Conservation (phyloP, 2,113 vertebrate species). For the Thryonomys swinderianus region DNA sequence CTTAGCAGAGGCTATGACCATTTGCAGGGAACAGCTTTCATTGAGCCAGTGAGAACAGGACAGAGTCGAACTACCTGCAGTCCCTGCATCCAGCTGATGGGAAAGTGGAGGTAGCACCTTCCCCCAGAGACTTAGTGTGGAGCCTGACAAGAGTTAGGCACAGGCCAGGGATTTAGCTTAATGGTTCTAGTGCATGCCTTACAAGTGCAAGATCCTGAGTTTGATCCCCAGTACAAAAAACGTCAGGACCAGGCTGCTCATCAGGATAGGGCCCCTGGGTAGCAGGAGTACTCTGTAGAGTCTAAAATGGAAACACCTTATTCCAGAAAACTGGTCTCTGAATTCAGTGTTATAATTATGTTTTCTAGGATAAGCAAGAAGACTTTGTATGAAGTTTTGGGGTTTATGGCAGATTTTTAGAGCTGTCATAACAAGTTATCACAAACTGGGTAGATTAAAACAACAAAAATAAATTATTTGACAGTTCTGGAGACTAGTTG, state of each 20-base stretch:
- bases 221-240: no score
- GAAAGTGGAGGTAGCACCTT: neutral
- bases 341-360: neutral
- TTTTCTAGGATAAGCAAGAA: neutral
- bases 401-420: neutral
- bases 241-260: neutral
- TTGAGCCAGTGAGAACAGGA: neutral
- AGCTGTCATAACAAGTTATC: neutral
- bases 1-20: neutral
- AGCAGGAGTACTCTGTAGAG: neutral
- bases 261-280: neutral
- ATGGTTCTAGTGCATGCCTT: no score
- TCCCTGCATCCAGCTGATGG: neutral
- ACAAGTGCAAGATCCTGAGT: no score
- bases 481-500: neutral
- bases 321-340: neutral
- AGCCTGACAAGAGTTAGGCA: neutral
- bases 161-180: no score
- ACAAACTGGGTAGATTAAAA: neutral
- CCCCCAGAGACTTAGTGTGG: neutral
- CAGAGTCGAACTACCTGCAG: neutral
- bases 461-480: neutral
- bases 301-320: neutral
- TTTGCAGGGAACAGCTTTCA: neutral
- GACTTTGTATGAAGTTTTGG: neutral